Percentiles rank a stretch among this genome's conserved stretches.
These are phyloP conservation scores for Ichneumoninae sp. DNA, from an alignment of 2,888 invertebrate genomes.

Conservation along the genomic window DNA sequence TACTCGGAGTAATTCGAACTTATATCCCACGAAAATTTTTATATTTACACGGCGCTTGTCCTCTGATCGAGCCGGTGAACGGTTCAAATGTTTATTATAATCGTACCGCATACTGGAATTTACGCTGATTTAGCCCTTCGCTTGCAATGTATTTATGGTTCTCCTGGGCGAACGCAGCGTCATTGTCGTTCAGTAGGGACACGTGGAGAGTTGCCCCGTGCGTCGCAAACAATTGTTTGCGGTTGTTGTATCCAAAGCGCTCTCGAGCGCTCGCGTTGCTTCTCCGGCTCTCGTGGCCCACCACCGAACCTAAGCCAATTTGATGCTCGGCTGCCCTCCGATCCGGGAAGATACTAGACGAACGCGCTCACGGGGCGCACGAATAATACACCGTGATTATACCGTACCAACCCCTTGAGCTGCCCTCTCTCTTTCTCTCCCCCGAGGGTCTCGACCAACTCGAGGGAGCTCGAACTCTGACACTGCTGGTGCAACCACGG, in stretches of 20 bases:
- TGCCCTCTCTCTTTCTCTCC: constrained; percentile 16
- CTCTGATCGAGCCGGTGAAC: neutral
- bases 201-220: neutral
- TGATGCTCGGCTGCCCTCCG: constrained; percentile 80
- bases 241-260: constrained; percentile 55
- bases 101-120: neutral
- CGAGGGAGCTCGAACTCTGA: constrained; percentile 46
- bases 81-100: neutral
- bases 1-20: neutral
- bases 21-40: neutral
- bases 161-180: neutral
- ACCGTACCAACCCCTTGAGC: constrained; percentile 64
- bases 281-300: constrained; percentile 58
- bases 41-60: neutral
- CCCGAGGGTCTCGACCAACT: constrained; percentile 5
- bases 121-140: neutral
- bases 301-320: constrained; percentile 81
- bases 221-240: constrained; percentile 65
- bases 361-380: constrained; percentile 63
- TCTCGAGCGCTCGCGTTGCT: constrained; percentile 37
- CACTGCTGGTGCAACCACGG: constrained; percentile 43
- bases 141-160: neutral
- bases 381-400: constrained; percentile 69
- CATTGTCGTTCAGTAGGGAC: constrained; percentile 1
- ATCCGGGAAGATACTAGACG: constrained; percentile 78